These are phyloP conservation scores for Agelaius tricolor DNA, from an alignment of 2,113 vertebrate genomes.

Conservation along the genomic window DNA sequence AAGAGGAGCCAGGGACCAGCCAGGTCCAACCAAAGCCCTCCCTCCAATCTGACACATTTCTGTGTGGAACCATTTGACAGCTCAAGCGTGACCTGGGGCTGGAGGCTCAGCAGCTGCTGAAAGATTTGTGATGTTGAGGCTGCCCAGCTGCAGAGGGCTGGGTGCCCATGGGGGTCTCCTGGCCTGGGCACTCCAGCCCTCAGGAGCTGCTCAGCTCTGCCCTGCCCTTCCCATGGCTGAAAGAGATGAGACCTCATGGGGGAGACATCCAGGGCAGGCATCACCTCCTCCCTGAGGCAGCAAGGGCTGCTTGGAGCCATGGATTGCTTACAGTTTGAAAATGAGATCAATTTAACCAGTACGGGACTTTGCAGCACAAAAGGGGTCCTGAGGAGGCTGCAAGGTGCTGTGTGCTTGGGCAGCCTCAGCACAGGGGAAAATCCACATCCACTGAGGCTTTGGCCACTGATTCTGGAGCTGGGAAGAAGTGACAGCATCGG, in stretches of 20 bases:
- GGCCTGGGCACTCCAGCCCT: not conserved
- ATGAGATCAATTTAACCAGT: not conserved
- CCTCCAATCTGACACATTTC: not conserved
- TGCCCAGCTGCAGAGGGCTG: not conserved
- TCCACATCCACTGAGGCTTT: fast-evolving
- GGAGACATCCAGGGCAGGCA: not conserved
- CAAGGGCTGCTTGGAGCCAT: not conserved
- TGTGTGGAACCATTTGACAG: not conserved
- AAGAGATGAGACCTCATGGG: not conserved
- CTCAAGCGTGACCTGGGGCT: not conserved
- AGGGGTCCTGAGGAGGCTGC: not conserved
- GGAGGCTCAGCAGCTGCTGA: not conserved
- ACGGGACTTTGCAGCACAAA: not conserved
- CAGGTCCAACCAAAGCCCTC: not conserved
- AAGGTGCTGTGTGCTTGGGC: not conserved
- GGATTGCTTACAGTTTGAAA: not conserved
- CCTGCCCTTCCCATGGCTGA: not conserved
- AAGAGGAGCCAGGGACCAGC: not conserved
- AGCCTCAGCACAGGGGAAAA: not conserved
- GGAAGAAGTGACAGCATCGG: not conserved
- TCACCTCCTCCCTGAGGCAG: not conserved
- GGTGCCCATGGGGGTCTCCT: not conserved
- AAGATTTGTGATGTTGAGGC: not conserved
- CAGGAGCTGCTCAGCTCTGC: not conserved
- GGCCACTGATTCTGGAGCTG: not conserved